Percentiles rank a stretch among this genome's conserved stretches.
Conservation (phyloP, 2,888 invertebrate species). For the Chromoteleia sp. region DNA sequence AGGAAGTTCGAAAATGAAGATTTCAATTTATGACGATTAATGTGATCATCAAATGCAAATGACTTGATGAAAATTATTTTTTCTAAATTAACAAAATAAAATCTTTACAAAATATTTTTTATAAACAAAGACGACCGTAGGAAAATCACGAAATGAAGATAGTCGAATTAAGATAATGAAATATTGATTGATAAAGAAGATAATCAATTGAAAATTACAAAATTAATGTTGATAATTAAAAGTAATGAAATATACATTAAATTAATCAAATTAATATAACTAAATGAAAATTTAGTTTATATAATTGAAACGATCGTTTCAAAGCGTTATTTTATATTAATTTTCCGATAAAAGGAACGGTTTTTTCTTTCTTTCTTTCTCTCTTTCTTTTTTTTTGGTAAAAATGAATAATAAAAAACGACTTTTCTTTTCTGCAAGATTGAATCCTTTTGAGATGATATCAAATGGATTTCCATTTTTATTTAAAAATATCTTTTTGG, state of each 20-base stretch:
- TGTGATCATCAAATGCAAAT: too few species aligned
- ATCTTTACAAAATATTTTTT: too few species aligned
- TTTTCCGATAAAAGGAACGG: constrained; percentile 8
- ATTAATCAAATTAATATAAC: too few species aligned
- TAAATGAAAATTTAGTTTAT: too few species aligned
- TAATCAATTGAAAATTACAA: too few species aligned
- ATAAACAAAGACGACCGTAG: too few species aligned
- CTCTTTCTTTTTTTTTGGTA: neutral
- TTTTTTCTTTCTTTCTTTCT: neutral
- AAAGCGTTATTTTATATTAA: neutral
- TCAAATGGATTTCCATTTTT: constrained; percentile 54
- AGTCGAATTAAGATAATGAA: neutral
- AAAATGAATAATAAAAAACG: constrained; percentile 43
- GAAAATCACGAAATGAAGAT: neutral
- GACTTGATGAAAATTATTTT: too few species aligned
- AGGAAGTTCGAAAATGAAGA: too few species aligned
- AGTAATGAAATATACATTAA: too few species aligned
- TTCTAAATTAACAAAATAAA: too few species aligned
- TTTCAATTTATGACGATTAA: too few species aligned
- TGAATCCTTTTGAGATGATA: constrained; percentile 43
- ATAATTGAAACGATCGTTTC: neutral
- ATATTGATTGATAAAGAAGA: neutral
- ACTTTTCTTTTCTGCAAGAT: constrained; percentile 46
- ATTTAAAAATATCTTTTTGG: constrained; percentile 59
- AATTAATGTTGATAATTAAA: too few species aligned